Conservation (phyloP, 1,140 invertebrate species). For the Cydia splendana region DNA sequence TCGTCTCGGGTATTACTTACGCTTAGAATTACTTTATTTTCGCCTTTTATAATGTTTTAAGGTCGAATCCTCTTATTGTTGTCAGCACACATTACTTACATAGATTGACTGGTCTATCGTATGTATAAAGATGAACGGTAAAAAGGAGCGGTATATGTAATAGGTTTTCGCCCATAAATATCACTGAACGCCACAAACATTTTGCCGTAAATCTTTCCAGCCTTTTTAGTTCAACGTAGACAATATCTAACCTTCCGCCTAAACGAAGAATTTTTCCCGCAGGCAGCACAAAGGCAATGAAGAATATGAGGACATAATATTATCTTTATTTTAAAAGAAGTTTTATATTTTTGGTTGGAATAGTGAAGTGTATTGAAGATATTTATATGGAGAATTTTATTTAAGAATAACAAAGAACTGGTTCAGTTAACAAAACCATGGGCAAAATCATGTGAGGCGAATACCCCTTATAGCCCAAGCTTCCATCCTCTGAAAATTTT, state of each 20-base stretch:
- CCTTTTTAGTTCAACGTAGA: constrained; percentile 27
- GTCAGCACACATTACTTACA: not conserved
- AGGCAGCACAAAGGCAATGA: not conserved
- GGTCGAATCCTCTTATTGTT: not conserved
- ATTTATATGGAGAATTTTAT: too few species aligned
- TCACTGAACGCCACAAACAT: constrained; percentile 27
- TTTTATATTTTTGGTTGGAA: not conserved
- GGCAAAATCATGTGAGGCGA: too few species aligned
- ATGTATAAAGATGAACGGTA: not conserved
- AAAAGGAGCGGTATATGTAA: constrained; percentile 21
- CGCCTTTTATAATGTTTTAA: too few species aligned
- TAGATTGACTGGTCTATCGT: not conserved
- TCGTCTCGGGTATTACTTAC: too few species aligned
- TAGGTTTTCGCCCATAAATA: constrained; percentile 31
- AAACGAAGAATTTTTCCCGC: not conserved
- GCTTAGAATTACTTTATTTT: too few species aligned
- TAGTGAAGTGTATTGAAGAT: too few species aligned
- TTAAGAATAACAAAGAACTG: too few species aligned
- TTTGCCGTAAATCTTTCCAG: constrained; percentile 12
- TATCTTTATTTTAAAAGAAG: not conserved
- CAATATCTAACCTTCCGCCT: constrained; percentile 20
- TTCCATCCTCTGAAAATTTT: too few species aligned
- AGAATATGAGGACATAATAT: constrained; percentile 11
- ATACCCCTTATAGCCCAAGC: too few species aligned
- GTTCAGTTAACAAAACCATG: too few species aligned